These are phyloP conservation scores for Chelonus insularis DNA, from an alignment of 1,140 invertebrate species.

Conservation along the genomic window DNA sequence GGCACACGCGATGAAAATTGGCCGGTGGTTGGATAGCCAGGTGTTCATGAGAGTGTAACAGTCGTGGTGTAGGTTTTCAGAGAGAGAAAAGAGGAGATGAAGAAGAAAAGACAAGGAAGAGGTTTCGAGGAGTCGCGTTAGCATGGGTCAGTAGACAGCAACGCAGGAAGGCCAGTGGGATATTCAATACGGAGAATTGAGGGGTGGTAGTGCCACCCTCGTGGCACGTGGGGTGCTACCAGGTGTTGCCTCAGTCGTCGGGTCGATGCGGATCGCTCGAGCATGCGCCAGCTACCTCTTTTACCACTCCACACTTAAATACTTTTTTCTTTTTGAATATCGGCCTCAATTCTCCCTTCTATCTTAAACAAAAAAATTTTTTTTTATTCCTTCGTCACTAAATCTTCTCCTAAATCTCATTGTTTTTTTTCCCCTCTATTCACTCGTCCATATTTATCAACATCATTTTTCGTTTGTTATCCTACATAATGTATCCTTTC, in stretches of 20 bases:
- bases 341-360: constrained; percentile 19
- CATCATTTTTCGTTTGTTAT: no score
- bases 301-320: constrained; percentile 4
- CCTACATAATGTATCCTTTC: no score
- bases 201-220: constrained; percentile 45
- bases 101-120: background rate
- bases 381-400: constrained; percentile 2
- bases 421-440: background rate
- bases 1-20: constrained; percentile 2
- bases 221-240: constrained; percentile 54
- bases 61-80: background rate
- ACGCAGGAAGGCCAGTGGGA: constrained; percentile 30
- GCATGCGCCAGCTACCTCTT: constrained; percentile 42
- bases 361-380: background rate
- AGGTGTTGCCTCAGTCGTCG: constrained; percentile 54
- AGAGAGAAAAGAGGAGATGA: background rate
- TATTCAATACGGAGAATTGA: constrained; percentile 46
- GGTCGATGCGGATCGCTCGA: constrained; percentile 47
- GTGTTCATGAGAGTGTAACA: background rate
- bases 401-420: background rate
- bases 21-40: constrained; percentile 4
- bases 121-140: constrained; percentile 27
- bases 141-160: constrained; percentile 42
- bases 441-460: no score
- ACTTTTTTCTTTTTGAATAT: constrained; percentile 7